Conservation (phyloP, 2,888 invertebrate species). For the Melieria picta region DNA sequence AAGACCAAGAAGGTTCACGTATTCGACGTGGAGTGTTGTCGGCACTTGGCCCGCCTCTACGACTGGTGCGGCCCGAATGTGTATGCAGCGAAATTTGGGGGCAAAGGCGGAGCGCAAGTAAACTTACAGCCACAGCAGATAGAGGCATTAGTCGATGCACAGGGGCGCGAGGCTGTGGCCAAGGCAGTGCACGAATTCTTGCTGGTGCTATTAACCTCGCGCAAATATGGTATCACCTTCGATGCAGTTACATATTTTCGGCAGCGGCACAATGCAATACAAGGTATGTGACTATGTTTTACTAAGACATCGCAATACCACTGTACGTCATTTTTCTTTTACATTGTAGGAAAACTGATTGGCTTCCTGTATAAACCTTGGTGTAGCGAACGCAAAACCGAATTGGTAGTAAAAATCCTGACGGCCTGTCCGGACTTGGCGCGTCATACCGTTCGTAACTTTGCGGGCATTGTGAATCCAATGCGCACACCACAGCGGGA, state of each 20-base stretch:
- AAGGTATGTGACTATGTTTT: constrained; percentile 45
- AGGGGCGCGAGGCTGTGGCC: constrained; percentile 69
- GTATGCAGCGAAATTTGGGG: constrained; percentile 62
- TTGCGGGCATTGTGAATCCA: constrained; percentile 73
- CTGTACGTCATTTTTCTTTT: neutral
- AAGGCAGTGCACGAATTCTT: constrained; percentile 75
- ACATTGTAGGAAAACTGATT: constrained; percentile 66
- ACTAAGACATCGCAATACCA: neutral
- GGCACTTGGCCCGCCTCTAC: constrained; percentile 75
- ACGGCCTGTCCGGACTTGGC: constrained; percentile 78
- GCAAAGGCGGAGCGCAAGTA: constrained; percentile 14
- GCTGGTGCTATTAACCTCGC: constrained; percentile 78
- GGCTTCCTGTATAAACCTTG: constrained; percentile 76
- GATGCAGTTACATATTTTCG: constrained; percentile 70
- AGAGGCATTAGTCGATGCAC: constrained; percentile 34
- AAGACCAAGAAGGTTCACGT: constrained; percentile 79
- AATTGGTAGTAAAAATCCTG: constrained; percentile 73
- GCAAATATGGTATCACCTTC: constrained; percentile 81
- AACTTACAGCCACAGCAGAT: constrained; percentile 30
- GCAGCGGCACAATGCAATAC: constrained; percentile 60
- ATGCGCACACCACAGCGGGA: constrained; percentile 43
- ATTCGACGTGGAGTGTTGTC: constrained; percentile 76
- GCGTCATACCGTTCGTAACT: constrained; percentile 70
- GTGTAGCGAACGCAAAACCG: constrained; percentile 73
- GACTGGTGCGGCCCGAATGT: constrained; percentile 78